A percentile compares a stretch with the other conserved stretches of the same genome.
These are phyloP conservation scores for Tamias sibiricus DNA, from an alignment of 2,113 vertebrate genomes.

Conservation along the genomic window DNA sequence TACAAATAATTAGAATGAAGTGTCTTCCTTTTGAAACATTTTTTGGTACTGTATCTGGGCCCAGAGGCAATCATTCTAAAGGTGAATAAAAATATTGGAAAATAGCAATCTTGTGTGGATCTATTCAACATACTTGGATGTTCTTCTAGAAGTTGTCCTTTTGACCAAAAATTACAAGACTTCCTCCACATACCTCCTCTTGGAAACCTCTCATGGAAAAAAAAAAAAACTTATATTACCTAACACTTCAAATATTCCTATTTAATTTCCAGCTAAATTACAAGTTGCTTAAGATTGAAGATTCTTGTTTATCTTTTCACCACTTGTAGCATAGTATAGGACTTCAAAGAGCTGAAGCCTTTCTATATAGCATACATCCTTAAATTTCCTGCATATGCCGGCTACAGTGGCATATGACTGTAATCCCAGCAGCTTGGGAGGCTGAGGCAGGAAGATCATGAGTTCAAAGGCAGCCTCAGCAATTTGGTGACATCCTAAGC, in stretches of 20 bases:
- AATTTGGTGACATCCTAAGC: no score
- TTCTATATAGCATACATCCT: background rate
- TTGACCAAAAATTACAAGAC: background rate
- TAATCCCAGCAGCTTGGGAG: no score
- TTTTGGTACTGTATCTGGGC: background rate
- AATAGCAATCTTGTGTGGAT: background rate
- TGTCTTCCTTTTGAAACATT: background rate
- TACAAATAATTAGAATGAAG: background rate
- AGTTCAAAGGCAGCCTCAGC: no score
- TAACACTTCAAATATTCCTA: background rate
- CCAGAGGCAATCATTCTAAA: background rate
- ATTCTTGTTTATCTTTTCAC: background rate
- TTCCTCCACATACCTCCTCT: background rate
- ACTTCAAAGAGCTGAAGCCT: accelerated
- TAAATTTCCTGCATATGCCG: background rate
- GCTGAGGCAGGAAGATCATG: no score
- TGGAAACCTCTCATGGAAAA: background rate
- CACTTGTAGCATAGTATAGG: background rate
- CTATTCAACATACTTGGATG: accelerated
- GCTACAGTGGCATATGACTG: no score
- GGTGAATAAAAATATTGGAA: background rate
- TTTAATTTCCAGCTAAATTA: background rate
- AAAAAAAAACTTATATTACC: background rate
- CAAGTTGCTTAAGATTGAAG: background rate
- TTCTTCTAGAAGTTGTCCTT: background rate